Evolutionary conservation across 2,888 invertebrate genomes (phyloP).

Genomic region (Euclidia mi): DNA sequence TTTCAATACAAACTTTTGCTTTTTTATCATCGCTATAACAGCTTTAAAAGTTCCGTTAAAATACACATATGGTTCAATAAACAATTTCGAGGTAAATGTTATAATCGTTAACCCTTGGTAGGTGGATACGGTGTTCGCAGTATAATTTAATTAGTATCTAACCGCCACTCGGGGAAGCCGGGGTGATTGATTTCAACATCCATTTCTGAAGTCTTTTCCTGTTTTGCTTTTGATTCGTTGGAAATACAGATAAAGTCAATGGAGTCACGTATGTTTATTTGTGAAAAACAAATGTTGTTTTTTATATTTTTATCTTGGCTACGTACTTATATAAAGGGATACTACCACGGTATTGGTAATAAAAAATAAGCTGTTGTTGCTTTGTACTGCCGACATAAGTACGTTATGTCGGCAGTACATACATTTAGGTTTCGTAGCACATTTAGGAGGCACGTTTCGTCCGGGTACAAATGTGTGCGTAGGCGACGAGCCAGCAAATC

Average conservation of each 20-base stretch:
- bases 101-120: neutral
- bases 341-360: no score
- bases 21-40: neutral
- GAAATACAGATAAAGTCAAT: no score
- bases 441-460: slow-evolving; percentile 37
- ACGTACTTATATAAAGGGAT: no score
- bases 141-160: slow-evolving; percentile 11
- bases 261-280: no score
- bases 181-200: slow-evolving; percentile 9
- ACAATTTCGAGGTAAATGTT: neutral
- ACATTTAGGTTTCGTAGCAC: neutral
- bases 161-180: slow-evolving; percentile 1
- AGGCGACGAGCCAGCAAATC: slow-evolving; percentile 55
- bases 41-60: neutral
- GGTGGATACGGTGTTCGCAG: neutral
- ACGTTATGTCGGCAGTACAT: no score
- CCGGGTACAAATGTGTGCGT: slow-evolving; percentile 28
- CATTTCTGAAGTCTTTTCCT: slow-evolving; percentile 1
- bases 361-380: no score
- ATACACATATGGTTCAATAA: neutral
- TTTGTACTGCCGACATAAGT: no score
- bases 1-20: neutral
- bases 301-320: no score
- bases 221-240: neutral
- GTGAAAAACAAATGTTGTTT: no score